These are phyloP conservation scores for Distichodus sexfasciatus DNA, from an alignment of 2,797 vertebrate genomes.

Conservation along the genomic window DNA sequence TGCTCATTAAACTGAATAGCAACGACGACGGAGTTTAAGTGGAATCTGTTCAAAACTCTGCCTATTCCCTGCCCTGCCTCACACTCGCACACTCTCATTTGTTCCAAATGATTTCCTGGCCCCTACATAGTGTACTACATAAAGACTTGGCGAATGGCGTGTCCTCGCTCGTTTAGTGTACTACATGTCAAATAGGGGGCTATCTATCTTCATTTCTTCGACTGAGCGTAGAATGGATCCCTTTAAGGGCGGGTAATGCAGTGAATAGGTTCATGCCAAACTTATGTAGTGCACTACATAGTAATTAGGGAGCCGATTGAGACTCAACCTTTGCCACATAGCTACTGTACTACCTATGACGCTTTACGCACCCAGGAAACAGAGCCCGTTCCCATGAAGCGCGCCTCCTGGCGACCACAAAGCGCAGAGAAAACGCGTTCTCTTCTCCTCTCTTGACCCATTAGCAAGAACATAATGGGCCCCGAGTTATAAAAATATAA, in stretches of 20 bases:
- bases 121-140: too few species aligned
- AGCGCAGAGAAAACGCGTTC: background rate
- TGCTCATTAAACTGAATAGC: constrained; percentile 26
- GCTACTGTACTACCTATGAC: constrained; percentile 37
- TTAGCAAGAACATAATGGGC: too few species aligned
- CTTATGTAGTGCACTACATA: too few species aligned
- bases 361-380: constrained; percentile 59
- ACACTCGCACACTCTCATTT: background rate
- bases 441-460: background rate
- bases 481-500: too few species aligned
- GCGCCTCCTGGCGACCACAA: constrained; percentile 34
- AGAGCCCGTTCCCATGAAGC: constrained; percentile 34
- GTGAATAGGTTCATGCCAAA: too few species aligned
- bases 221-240: too few species aligned
- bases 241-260: too few species aligned
- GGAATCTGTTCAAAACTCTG: constrained; percentile 56
- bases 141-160: too few species aligned
- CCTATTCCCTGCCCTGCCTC: background rate
- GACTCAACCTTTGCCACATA: constrained; percentile 10
- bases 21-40: constrained; percentile 53
- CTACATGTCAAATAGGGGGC: too few species aligned
- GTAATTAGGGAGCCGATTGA: background rate
- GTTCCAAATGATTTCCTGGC: too few species aligned
- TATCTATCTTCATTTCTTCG: too few species aligned
- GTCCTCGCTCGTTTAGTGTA: too few species aligned